phyloP scores from a whole-genome alignment of 2,113 vertebrate genomes.

The Saccopteryx leptura region DNA sequence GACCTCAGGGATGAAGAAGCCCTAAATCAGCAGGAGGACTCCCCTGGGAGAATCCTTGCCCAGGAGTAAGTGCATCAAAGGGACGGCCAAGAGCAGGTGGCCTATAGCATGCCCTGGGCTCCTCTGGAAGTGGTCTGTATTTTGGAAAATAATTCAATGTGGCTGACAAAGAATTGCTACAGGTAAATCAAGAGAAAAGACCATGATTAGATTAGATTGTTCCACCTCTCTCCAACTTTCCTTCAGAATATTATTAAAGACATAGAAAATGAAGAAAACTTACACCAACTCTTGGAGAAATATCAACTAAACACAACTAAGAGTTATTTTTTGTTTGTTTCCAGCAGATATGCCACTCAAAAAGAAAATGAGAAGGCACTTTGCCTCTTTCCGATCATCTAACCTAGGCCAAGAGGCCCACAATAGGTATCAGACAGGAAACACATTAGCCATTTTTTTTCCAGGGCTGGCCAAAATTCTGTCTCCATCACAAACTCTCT shows the following conservation, averaged over 20 bases:
- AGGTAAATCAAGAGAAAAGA: neutral
- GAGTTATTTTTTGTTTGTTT: neutral
- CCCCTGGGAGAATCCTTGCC: too few relatives aligned
- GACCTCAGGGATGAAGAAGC: too few relatives aligned
- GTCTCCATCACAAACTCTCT: too few relatives aligned
- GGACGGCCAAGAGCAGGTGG: too few relatives aligned
- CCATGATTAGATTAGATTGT: neutral
- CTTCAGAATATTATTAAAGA: neutral
- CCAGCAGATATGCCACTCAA: neutral
- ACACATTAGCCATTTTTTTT: too few relatives aligned
- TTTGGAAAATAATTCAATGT: neutral
- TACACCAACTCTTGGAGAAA: neutral
- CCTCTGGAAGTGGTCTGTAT: neutral
- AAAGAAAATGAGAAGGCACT: too few relatives aligned
- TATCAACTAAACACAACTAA: neutral
- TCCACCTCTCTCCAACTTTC: neutral
- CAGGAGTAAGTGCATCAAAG: neutral
- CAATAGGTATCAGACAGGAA: neutral
- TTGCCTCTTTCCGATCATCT: neutral
- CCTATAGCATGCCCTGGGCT: neutral
- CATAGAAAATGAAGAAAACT: neutral
- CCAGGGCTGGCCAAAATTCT: neutral
- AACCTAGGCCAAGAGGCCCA: neutral
- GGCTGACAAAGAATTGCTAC: neutral
- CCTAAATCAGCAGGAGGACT: fast-evolving